These are phyloP conservation scores for Drosophila glabriapex DNA, from an alignment of 2,888 invertebrate species.

Conservation along the genomic window DNA sequence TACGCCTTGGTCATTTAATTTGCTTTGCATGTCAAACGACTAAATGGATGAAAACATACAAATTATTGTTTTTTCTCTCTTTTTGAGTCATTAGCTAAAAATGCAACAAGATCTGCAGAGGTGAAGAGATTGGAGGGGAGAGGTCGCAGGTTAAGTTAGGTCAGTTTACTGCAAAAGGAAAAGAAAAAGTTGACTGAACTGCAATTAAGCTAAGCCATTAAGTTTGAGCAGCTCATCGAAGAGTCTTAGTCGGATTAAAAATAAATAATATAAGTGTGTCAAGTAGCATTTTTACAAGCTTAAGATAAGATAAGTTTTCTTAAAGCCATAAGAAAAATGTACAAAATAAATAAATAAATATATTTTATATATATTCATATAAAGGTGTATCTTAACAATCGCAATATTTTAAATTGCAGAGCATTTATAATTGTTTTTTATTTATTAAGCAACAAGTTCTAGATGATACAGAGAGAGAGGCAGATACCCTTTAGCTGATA, in stretches of 20 bases:
- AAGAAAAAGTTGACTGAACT: slow-evolving; percentile 36
- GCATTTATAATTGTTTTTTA: neutral
- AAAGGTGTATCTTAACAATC: neutral
- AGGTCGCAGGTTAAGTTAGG: slow-evolving; percentile 14
- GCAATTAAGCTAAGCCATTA: neutral
- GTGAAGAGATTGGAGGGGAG: neutral
- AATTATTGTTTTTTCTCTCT: slow-evolving; percentile 12
- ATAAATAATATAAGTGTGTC: neutral
- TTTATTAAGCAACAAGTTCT: neutral
- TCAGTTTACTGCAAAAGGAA: slow-evolving; percentile 19
- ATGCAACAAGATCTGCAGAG: slow-evolving; percentile 20
- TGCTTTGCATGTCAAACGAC: slow-evolving; percentile 34
- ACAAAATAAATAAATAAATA: neutral
- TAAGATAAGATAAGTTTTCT: neutral
- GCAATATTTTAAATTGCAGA: neutral
- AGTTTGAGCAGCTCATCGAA: neutral
- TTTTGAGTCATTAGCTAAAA: slow-evolving; percentile 34
- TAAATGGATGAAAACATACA: neutral
- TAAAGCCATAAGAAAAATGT: neutral
- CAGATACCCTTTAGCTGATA: neutral
- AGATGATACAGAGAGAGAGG: neutral
- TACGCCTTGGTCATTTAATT: slow-evolving; percentile 21
- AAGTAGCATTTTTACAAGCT: neutral
- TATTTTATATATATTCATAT: neutral
- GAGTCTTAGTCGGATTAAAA: neutral